phyloP scores from a whole-genome alignment of 2,888 invertebrate species.

The Pardosa pseudoannulata region DNA sequence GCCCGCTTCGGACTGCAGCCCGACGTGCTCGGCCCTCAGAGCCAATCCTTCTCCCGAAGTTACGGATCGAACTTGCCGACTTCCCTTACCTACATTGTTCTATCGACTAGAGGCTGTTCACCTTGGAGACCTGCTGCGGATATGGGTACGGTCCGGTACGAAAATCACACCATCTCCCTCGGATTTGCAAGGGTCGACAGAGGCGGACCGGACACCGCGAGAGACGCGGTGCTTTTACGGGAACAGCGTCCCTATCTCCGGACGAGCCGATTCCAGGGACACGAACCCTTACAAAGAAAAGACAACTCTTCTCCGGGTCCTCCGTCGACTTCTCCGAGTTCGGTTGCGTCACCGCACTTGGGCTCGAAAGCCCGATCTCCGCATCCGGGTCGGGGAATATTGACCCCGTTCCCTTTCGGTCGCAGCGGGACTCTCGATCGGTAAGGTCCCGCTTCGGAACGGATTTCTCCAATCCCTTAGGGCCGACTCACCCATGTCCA shows the following conservation, averaged over 20 bases:
- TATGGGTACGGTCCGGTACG: slow-evolving; percentile 78
- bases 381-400: slow-evolving; percentile 75
- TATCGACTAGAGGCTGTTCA: slow-evolving; percentile 84
- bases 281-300: slow-evolving; percentile 78
- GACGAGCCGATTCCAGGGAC: slow-evolving; percentile 79
- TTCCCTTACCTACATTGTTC: slow-evolving; percentile 84
- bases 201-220: slow-evolving; percentile 76
- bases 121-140: slow-evolving; percentile 87
- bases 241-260: slow-evolving; percentile 77
- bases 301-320: slow-evolving; percentile 78
- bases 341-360: slow-evolving; percentile 77
- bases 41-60: slow-evolving; percentile 85
- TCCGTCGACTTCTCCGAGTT: slow-evolving; percentile 77
- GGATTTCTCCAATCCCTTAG: too few species aligned
- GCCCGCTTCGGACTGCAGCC: slow-evolving; percentile 81
- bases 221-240: slow-evolving; percentile 78
- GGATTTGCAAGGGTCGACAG: slow-evolving; percentile 29
- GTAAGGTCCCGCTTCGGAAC: too few species aligned
- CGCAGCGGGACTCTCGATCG: too few species aligned
- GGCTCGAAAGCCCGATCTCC: slow-evolving; percentile 75
- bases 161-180: slow-evolving; percentile 52
- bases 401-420: too few species aligned
- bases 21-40: slow-evolving; percentile 83
- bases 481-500: too few species aligned
- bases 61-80: slow-evolving; percentile 82